Percentiles rank a stretch among this genome's conserved stretches.
Evolutionary conservation across 2,797 vertebrate genomes (phyloP).

Genomic region (Cryptoblepharus egeriae): DNA sequence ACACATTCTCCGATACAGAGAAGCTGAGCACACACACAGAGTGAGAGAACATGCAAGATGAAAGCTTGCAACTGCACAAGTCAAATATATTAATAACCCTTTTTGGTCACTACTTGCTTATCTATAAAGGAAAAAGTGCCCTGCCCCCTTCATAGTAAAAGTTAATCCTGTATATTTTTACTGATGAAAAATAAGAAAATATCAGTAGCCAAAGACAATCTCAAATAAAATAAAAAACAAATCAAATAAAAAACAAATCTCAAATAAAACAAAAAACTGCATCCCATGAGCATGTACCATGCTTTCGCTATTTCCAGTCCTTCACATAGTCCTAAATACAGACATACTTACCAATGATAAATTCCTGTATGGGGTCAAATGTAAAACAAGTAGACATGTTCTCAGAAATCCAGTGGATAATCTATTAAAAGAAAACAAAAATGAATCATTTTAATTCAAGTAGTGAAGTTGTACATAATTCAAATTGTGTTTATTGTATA

Average conservation of each 20-base stretch:
- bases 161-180: slow-evolving; percentile 48
- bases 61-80: background rate
- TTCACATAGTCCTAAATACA: slow-evolving; percentile 8
- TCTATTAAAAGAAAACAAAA: slow-evolving; percentile 73
- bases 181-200: slow-evolving; percentile 56
- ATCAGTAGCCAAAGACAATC: background rate
- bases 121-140: background rate
- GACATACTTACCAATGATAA: slow-evolving; percentile 88
- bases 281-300: background rate
- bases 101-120: background rate
- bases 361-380: slow-evolving; percentile 95
- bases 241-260: background rate
- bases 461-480: too few relatives aligned
- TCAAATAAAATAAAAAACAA: background rate
- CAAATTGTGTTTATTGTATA: background rate
- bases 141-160: slow-evolving; percentile 49
- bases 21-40: slow-evolving; percentile 77
- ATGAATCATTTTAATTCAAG: slow-evolving; percentile 28
- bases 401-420: slow-evolving; percentile 92
- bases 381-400: slow-evolving; percentile 82
- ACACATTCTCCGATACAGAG: slow-evolving; percentile 86
- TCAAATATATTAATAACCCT: background rate
- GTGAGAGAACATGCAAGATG: background rate
- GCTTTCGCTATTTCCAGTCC: background rate
- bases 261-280: background rate